Evolutionary conservation across 2,888 invertebrate species (phyloP).

Genomic region (Catocala sponsa): DNA sequence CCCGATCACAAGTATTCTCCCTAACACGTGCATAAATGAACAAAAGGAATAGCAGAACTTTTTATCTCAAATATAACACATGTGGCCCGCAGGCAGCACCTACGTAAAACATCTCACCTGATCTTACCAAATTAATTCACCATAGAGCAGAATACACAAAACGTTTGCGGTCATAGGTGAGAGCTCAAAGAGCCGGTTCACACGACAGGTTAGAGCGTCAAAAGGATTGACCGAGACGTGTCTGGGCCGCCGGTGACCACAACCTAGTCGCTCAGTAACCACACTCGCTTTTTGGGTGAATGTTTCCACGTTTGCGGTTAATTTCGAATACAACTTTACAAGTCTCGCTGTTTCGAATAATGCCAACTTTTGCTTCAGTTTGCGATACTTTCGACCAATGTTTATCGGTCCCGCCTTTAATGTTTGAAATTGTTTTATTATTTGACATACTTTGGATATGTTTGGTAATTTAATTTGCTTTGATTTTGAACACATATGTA

Average conservation of each 20-base stretch:
- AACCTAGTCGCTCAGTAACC: slow-evolving; percentile 68
- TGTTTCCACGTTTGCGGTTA: slow-evolving; percentile 57
- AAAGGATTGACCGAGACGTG: slow-evolving; percentile 81
- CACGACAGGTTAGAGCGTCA: slow-evolving; percentile 72
- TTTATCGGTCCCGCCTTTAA: slow-evolving; percentile 33
- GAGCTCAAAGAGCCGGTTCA: slow-evolving; percentile 82
- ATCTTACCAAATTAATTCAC: slow-evolving; percentile 59
- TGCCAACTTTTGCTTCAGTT: slow-evolving; percentile 37
- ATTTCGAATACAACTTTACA: slow-evolving; percentile 49
- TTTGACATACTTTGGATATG: slow-evolving; percentile 2
- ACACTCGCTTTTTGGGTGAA: slow-evolving; percentile 65
- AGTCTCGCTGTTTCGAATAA: slow-evolving; percentile 39
- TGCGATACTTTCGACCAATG: slow-evolving; percentile 25
- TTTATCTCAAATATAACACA: background rate
- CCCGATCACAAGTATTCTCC: too few species aligned
- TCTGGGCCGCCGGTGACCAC: slow-evolving; percentile 70
- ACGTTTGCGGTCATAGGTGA: slow-evolving; percentile 84
- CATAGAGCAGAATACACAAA: slow-evolving; percentile 73
- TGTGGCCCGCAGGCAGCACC: slow-evolving; percentile 7
- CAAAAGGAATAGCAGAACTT: too few species aligned
- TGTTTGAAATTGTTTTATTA: slow-evolving; percentile 21
- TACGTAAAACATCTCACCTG: slow-evolving; percentile 22
- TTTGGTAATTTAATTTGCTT: background rate
- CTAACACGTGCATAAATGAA: too few species aligned
- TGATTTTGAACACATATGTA: too few species aligned